phyloP scores from a whole-genome alignment of 2,113 vertebrate genomes.

The Delphinus delphis region DNA sequence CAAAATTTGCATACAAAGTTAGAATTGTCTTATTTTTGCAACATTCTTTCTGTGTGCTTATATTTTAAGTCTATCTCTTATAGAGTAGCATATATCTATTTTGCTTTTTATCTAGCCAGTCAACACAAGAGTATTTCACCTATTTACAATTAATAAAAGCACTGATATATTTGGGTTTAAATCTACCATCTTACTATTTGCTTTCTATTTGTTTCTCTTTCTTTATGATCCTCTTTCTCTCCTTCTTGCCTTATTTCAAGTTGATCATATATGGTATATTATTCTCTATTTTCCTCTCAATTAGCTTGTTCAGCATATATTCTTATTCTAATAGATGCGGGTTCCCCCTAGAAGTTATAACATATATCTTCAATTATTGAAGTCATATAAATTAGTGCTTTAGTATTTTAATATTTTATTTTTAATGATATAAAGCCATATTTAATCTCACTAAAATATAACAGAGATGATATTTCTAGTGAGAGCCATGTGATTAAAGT shows the following conservation, averaged over 20 bases:
- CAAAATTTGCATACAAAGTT: background rate
- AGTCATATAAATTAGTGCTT: background rate
- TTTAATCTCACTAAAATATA: conserved; percentile 8
- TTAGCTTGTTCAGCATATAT: background rate
- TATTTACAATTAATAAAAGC: background rate
- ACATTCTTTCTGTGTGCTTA: background rate
- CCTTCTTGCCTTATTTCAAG: background rate
- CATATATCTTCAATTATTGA: background rate
- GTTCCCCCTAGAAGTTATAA: background rate
- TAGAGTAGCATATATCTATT: background rate
- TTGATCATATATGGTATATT: background rate
- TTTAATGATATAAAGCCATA: background rate
- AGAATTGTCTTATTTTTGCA: background rate
- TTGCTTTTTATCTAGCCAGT: background rate
- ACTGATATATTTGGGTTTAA: background rate
- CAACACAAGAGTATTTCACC: background rate
- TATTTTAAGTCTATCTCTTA: background rate
- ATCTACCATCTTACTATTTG: background rate
- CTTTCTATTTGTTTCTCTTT: background rate
- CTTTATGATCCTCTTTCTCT: background rate
- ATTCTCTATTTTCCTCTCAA: background rate
- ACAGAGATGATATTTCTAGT: background rate
- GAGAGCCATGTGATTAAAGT: background rate
- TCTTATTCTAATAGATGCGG: background rate
- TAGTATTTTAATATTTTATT: background rate